Percentiles rank a stretch among this genome's conserved stretches.
Evolutionary conservation across 2,113 vertebrate species (phyloP).

Genomic region (Xiphorhynchus elegans): DNA sequence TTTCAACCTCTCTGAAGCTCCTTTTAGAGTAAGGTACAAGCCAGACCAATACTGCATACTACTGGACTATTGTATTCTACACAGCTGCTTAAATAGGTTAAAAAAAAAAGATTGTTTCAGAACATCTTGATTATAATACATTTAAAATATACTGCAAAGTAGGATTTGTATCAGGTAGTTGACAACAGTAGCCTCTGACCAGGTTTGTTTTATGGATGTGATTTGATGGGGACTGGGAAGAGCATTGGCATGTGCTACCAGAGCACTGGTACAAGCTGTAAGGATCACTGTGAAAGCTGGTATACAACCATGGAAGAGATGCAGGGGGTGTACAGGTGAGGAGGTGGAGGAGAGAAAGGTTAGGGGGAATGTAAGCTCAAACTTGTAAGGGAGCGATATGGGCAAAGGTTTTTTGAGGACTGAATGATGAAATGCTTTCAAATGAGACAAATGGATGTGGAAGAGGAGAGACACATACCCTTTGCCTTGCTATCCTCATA

Average conservation of each 20-base stretch:
- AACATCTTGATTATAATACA: not conserved
- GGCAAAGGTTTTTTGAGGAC: not conserved
- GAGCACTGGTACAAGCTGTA: not conserved
- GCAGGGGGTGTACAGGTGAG: not conserved
- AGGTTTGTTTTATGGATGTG: not conserved
- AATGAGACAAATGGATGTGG: not conserved
- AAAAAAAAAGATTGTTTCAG: not conserved
- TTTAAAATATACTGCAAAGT: not conserved
- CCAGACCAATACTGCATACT: not conserved
- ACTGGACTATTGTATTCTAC: not conserved
- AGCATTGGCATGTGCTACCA: not conserved
- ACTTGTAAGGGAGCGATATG: not conserved
- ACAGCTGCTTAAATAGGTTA: not conserved
- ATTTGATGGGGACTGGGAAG: not conserved
- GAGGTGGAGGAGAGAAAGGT: not conserved
- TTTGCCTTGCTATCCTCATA: not conserved
- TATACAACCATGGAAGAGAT: not conserved
- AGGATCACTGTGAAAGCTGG: not conserved
- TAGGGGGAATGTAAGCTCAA: not conserved
- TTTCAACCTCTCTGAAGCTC: not conserved
- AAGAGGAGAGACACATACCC: not conserved
- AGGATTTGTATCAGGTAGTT: not conserved
- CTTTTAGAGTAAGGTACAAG: not conserved
- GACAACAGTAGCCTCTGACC: not conserved
- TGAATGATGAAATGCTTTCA: not conserved